These are phyloP conservation scores for Leptinotarsa texana DNA, from an alignment of 1,140 invertebrate species.

Conservation along the genomic window DNA sequence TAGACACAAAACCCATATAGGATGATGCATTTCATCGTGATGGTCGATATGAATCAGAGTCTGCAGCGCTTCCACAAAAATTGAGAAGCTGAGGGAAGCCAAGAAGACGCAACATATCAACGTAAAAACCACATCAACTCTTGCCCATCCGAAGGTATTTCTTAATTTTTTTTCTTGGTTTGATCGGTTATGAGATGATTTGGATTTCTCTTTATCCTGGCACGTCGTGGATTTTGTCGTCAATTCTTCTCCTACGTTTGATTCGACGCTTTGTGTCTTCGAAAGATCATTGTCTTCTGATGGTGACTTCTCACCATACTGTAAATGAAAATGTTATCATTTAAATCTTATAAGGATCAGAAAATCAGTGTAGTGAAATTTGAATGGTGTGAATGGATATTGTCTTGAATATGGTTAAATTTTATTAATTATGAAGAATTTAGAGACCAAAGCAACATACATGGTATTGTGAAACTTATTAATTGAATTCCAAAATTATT, in stretches of 20 bases:
- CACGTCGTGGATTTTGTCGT: slow-evolving; percentile 24
- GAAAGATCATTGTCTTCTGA: slow-evolving; percentile 29
- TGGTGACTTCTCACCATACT: slow-evolving; percentile 13
- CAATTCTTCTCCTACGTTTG: slow-evolving; percentile 29
- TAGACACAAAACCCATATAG: slow-evolving; percentile 65
- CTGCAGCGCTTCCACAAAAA: slow-evolving; percentile 80
- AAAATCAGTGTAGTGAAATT: too few species aligned
- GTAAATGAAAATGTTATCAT: slow-evolving; percentile 7
- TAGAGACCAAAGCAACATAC: too few species aligned
- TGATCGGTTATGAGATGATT: slow-evolving; percentile 28
- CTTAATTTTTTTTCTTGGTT: slow-evolving; percentile 68
- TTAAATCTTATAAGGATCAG: too few species aligned
- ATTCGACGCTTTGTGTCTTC: slow-evolving; percentile 21
- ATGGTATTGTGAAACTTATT: too few species aligned
- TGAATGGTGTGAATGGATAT: too few species aligned
- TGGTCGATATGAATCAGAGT: slow-evolving; percentile 78
- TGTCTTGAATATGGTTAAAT: too few species aligned
- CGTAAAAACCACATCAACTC: slow-evolving; percentile 82
- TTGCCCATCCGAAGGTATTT: slow-evolving; percentile 91
- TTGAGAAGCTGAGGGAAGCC: slow-evolving; percentile 79
- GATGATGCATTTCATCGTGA: slow-evolving; percentile 72
- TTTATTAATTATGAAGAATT: too few species aligned
- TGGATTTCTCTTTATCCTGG: slow-evolving; percentile 40
- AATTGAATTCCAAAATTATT: too few species aligned
- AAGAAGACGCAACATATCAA: slow-evolving; percentile 82